Evolutionary conservation across 2,113 vertebrate genomes (phyloP), one percentile per base, ranked within the genome.

Genomic region (Arizona elegans): DNA sequence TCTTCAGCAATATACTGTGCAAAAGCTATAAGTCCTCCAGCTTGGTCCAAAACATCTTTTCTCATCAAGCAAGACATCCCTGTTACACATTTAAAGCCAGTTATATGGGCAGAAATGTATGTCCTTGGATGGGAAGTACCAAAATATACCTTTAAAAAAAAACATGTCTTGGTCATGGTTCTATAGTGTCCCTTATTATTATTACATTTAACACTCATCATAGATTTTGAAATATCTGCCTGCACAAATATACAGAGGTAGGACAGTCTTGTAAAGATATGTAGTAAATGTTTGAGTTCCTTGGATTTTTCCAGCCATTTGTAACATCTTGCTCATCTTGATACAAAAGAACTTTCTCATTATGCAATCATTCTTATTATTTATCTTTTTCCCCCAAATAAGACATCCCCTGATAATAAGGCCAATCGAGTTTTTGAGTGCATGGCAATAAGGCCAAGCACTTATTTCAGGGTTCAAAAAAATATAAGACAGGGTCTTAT

Each of bases 31-130:
- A 99, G 97, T 3, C 99, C 99, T 0, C 99, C 99, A 1, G 99
- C 99, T 97, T 99, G 99, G 91, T 99, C 99, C 96, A 99, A 94
- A 65, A 99, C 98, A 50, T 99, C 99, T 93, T 99, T 99, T 95
- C 99, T 98, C 99, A 99, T 99, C 94, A 99, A 97, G 94, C 99
- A 99, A 1, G 99, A 99, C 99, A 99, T 99, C 87, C 99, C 99
- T 0, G 99, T 99, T 94, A 99, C 99, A 17, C 99, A 99, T 95
- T 99, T 99, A 94, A 99, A 99, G 86, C 99, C 99, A 17, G 98
- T 99, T 94, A 99, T 98, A 85, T 99, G 99, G 65, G 99, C 99
- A 0, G 99, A 99, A 97, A 99, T 99, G 96, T 99, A 99, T 19
- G 99, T 99, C 55, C 99, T 98, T 8, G 99, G 99, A 96, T 99